These are phyloP conservation scores for Leucosticte australis DNA, from an alignment of 2,113 vertebrate genomes.

Conservation along the genomic window DNA sequence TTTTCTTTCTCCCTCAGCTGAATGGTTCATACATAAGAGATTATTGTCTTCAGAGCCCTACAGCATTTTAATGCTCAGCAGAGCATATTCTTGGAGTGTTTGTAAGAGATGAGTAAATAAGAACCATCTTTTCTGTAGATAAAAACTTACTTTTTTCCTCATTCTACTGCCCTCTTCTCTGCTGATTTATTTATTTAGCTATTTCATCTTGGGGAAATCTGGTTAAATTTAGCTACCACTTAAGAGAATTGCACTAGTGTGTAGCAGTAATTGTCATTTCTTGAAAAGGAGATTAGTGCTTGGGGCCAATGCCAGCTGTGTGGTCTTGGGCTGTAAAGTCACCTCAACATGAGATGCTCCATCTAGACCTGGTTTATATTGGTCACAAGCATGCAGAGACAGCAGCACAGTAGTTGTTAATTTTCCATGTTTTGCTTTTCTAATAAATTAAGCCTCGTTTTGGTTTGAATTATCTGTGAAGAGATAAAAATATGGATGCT, in stretches of 20 bases:
- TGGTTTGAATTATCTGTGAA: background rate
- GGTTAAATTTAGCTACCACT: background rate
- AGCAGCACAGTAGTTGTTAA: rapidly evolving
- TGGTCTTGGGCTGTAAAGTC: background rate
- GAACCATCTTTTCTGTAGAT: background rate
- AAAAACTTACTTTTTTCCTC: background rate
- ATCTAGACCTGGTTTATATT: background rate
- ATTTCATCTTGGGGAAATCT: background rate
- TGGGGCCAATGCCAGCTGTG: background rate
- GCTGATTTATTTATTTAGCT: background rate
- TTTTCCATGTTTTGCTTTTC: background rate
- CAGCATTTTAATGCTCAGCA: background rate
- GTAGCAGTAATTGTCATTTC: background rate
- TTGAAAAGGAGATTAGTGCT: background rate
- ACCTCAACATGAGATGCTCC: background rate
- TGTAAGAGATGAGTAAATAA: background rate
- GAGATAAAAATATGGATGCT: background rate
- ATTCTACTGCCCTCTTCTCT: background rate
- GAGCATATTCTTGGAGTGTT: background rate
- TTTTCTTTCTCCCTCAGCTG: background rate
- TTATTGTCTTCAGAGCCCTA: background rate
- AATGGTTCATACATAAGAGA: background rate
- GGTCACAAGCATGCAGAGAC: background rate
- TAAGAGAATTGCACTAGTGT: background rate
- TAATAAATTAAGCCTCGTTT: background rate